Evolutionary conservation across 2,888 invertebrate species (phyloP), one percentile per base, ranked within the genome.

Genomic region (Polia nebulosa): DNA sequence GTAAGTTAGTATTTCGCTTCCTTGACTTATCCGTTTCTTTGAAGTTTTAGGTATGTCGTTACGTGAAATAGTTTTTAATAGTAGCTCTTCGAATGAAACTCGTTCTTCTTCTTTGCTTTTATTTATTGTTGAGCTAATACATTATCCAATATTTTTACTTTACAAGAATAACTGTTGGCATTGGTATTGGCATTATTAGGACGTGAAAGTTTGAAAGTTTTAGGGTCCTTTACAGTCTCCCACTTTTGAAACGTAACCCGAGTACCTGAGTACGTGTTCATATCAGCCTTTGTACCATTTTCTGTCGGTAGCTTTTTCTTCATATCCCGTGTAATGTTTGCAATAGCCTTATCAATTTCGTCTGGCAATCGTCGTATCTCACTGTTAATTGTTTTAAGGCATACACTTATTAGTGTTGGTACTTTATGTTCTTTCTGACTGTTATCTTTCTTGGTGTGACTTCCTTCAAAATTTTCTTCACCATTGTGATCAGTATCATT

Each of bases 321-420:
- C 57, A 57, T 72, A 22, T 45, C 53, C 65, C 44, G 61, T 74
- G 73, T 69, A 74, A 58, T 49, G 61, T 70, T 66, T 69, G 68
- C 52, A 65, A 69, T 56, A 61, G 69, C 61, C 61, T 72, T 63
- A 69, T 52, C 25, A 69, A 69, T 61, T 65, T 69, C 52, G 44
- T 53, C 61, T 70, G 64, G 56, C 39, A 70, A 56, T 51, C 49
- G 52, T 49, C 55, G 53, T 55, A 70, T 70, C 44, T 70, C 70
- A 58, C 58, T 45, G 57, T 70, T 70, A 56, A 64, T 64, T 57
- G 44, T 57, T 57, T 57, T 57, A 57, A 57, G 57, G 57, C 44
- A 57, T 17, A 57, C 44, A 41, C 44, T 57, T 57, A 27, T 56
- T 56, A 56, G 41, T 56, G 25, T 56, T 56, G 57, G 44, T 29